Evolutionary conservation across 2,113 vertebrate genomes (phyloP).

Genomic region (Spermophilus dauricus): DNA sequence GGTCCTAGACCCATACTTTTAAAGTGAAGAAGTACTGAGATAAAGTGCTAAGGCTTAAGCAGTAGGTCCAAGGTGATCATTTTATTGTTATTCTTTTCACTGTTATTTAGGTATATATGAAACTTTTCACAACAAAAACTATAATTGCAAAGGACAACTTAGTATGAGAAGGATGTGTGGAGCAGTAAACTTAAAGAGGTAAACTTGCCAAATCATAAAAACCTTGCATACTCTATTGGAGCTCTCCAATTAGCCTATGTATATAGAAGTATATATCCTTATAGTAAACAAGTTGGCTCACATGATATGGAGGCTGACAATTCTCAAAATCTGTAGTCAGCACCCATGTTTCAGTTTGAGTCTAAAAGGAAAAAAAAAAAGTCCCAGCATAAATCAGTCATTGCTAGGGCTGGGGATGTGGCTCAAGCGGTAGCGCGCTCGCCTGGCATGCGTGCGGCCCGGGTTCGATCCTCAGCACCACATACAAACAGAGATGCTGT

Average conservation of each 20-base stretch:
- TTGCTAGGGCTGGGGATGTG: too few species aligned
- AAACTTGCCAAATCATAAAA: conserved; percentile 12
- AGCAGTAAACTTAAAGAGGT: neutral
- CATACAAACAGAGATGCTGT: too few species aligned
- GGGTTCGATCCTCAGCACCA: too few species aligned
- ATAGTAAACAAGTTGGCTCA: neutral
- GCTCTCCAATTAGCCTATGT: neutral
- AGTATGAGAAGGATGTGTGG: neutral
- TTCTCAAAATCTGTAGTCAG: neutral
- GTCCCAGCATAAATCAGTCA: too few species aligned
- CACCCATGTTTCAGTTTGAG: neutral
- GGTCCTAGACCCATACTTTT: neutral
- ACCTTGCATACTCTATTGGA: neutral
- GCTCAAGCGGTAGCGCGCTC: too few species aligned
- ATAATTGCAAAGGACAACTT: neutral
- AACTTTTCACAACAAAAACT: neutral
- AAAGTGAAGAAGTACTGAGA: neutral
- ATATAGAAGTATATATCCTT: neutral
- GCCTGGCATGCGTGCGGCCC: too few species aligned
- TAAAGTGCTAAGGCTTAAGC: neutral
- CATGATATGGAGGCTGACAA: neutral
- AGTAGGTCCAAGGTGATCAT: neutral
- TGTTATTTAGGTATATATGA: neutral
- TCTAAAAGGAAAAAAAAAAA: too few species aligned
- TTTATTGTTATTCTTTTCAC: neutral